Base-by-base conservation (phyloP, 2,888 invertebrate species). In the Drosophila rubida region DNA sequence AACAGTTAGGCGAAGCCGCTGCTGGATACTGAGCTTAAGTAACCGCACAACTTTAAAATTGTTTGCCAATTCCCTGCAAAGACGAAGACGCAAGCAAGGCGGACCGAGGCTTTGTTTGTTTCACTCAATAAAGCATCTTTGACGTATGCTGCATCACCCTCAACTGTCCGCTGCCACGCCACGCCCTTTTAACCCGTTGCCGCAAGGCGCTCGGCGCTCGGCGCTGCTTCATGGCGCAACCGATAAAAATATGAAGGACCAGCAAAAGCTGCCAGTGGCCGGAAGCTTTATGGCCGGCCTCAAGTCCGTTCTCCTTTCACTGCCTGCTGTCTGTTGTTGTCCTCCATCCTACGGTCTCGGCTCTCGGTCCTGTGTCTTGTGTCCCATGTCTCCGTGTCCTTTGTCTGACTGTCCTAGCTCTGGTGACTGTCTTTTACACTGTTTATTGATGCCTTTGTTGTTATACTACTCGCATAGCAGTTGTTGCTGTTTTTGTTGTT, bases 31-130 rank as follows among this genome's bases (percentile, higher is more conserved):
- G 59, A 60, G 72, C 70, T 64, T 69, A 74, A 84, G 82, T 74
- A 87, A 88, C 84, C 84, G 75, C 84, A 84, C 78, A 82, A 84
- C 84, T 84, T 84, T 76, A 81, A 84, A 88, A 87, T 71, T 87
- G 85, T 84, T 84, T 74, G 74, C 55, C 81, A 60, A 64, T 58
- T 58, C 58, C 14, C 41, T 25, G 30, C 27, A 4, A 25, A 5
- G 23, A 8, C 9, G 2, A 19, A 19, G n/a, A n/a, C n/a, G n/a
- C n/a, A n/a, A 30, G 13, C 8, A 14, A 49, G 23, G 37, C 2
- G 16, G 53, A 27, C 23, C 32, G 63, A 48, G 48, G 58, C 69
- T 75, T 86, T 78, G 71, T 78, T 88, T 88, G 85, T 83, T 80
- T 83, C 73, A 70, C 85, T 70, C 87, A 78, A 78, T 88, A 78